phyloP scores from a whole-genome alignment of 2,888 invertebrate genomes.

The Drosophila ustulata region DNA sequence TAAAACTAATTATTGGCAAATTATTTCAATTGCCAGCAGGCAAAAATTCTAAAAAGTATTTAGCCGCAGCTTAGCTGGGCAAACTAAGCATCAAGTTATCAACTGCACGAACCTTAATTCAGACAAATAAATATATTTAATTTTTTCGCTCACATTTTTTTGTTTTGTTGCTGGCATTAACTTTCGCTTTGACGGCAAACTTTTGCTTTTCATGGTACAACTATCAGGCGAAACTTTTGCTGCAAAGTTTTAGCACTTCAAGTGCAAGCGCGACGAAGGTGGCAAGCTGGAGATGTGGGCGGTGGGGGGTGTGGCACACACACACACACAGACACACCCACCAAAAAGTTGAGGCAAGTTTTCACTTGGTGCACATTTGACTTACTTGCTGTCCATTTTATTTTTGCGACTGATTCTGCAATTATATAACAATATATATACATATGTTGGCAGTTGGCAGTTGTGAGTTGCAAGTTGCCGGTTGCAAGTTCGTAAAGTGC shows the following conservation, averaged over 20 bases:
- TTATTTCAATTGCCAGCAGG: conserved; percentile 32
- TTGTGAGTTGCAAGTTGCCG: conserved; percentile 21
- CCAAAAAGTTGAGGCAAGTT: conserved; percentile 59
- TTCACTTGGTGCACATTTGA: conserved; percentile 70
- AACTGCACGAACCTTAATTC: conserved; percentile 39
- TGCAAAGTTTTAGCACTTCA: conserved; percentile 74
- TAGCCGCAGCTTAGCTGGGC: conserved; percentile 16
- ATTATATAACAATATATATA: conserved; percentile 56
- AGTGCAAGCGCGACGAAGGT: conserved; percentile 60
- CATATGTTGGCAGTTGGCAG: conserved; percentile 35
- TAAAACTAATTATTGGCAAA: conserved; percentile 49
- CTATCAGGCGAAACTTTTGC: conserved; percentile 59
- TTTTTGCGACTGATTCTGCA: conserved; percentile 71
- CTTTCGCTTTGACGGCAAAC: conserved; percentile 76
- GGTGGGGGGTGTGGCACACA: neutral
- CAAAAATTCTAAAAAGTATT: conserved; percentile 10
- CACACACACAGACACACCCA: conserved; percentile 6
- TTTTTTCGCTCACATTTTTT: conserved; percentile 26
- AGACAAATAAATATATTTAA: conserved; percentile 36
- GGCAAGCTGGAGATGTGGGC: neutral
- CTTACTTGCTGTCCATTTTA: conserved; percentile 76
- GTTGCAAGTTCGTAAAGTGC: conserved; percentile 34
- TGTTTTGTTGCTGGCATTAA: conserved; percentile 50
- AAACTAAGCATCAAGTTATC: conserved; percentile 10
- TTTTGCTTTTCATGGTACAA: conserved; percentile 75